Evolutionary conservation across 2,888 invertebrate genomes (phyloP).

Genomic region (Volucella inflata): DNA sequence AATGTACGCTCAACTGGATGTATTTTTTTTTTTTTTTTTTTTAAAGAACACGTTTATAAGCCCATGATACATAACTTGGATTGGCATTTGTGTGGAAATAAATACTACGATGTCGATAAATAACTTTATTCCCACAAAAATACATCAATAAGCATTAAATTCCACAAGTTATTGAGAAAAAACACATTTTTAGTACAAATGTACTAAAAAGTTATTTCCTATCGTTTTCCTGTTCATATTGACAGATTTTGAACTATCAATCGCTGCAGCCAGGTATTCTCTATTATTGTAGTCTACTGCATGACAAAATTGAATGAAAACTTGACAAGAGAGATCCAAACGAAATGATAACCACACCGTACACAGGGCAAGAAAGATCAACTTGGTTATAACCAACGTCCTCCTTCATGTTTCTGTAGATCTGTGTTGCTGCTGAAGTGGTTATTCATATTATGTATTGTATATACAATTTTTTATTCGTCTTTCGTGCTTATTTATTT

Average conservation of each 20-base stretch:
- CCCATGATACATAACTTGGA: constrained; percentile 14
- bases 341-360: constrained; percentile 35
- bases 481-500: constrained; percentile 42
- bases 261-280: background rate
- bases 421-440: constrained; percentile 10
- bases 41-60: constrained; percentile 2
- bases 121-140: constrained; percentile 12
- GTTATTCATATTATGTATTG: constrained; percentile 44
- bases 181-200: too few relatives aligned
- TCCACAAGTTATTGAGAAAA: background rate
- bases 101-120: constrained; percentile 2
- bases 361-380: constrained; percentile 33
- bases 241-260: constrained; percentile 19
- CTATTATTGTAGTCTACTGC: background rate
- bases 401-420: constrained; percentile 5
- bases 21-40: background rate
- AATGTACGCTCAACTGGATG: constrained; percentile 52
- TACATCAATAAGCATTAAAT: constrained; percentile 7
- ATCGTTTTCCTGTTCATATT: constrained; percentile 4
- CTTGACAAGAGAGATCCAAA: constrained; percentile 32
- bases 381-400: constrained; percentile 28
- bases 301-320: constrained; percentile 7
- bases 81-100: constrained; percentile 80
- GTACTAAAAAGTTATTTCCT: too few relatives aligned
- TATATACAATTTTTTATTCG: background rate